Percentiles rank a stretch among this genome's conserved stretches.
phyloP scores from a whole-genome alignment of 2,888 invertebrate genomes.

The Onchidella celtica region DNA sequence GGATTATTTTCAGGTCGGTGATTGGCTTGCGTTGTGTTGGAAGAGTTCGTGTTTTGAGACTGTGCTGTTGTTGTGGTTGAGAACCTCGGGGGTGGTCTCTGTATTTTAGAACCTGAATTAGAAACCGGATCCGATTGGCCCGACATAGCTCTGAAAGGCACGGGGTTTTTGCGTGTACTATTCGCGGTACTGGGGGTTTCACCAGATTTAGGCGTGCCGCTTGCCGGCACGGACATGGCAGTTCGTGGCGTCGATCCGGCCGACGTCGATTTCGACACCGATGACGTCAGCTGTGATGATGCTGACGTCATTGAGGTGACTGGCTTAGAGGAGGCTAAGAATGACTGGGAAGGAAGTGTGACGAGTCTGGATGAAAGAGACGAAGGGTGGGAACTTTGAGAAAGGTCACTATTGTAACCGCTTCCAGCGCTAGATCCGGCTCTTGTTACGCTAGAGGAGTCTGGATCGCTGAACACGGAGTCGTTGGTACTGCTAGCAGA shows the following conservation, averaged over 20 bases:
- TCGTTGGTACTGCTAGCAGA: constrained; percentile 15
- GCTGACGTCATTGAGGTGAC: constrained; percentile 8
- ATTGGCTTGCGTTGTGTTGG: too few relatives aligned
- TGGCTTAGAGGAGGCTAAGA: constrained; percentile 12
- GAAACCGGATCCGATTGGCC: too few relatives aligned
- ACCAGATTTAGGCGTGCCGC: neutral
- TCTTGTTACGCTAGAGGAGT: neutral
- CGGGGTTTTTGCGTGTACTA: too few relatives aligned
- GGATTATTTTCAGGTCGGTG: too few relatives aligned
- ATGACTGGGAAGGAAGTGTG: neutral
- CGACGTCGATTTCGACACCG: constrained; percentile 38
- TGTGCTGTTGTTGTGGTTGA: too few relatives aligned
- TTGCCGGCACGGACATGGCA: neutral
- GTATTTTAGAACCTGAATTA: too few relatives aligned
- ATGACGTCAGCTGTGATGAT: constrained; percentile 32
- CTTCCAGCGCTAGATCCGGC: neutral
- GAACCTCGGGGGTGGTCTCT: too few relatives aligned
- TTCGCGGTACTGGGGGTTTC: neutral
- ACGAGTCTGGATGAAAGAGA: neutral
- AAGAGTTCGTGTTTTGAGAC: too few relatives aligned
- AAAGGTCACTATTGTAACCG: constrained; percentile 3
- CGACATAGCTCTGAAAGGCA: too few relatives aligned
- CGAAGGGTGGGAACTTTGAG: neutral
- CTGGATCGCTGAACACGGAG: too few relatives aligned
- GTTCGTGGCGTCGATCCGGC: neutral